A percentile compares a stretch with the other conserved stretches of the same genome.
Conservation (phyloP, 2,113 vertebrate genomes). For the Probosciger aterrimus region DNA sequence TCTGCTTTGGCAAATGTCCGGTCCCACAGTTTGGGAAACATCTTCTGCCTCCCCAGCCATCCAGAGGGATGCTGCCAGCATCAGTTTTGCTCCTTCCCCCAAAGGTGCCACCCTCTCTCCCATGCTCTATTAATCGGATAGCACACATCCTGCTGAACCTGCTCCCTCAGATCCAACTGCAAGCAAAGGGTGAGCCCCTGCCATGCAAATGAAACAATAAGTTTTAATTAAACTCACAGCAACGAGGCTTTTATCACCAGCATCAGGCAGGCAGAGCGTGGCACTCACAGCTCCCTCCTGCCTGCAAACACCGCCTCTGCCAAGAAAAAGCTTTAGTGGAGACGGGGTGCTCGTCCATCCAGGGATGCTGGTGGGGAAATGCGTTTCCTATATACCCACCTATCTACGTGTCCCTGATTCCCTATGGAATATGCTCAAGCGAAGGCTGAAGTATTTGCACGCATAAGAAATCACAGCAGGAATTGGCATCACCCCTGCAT, state of each 20-base stretch:
- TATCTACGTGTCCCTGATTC: not conserved
- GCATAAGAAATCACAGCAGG: not conserved
- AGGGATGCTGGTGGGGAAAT: not conserved
- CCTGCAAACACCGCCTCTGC: not conserved
- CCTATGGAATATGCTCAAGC: not conserved
- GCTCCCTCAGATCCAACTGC: not conserved
- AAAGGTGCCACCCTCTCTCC: not conserved
- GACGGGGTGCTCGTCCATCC: fast-evolving
- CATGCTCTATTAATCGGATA: not conserved
- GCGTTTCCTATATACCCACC: not conserved
- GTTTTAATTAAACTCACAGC: constrained; percentile 38
- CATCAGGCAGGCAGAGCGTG: constrained; percentile 2
- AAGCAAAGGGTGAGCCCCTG: not conserved
- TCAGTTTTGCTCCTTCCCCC: not conserved
- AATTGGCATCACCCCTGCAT: not conserved
- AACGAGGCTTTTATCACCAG: not conserved
- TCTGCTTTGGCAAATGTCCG: not conserved
- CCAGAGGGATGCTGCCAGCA: not conserved
- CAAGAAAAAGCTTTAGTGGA: not conserved
- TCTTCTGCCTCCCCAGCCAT: not conserved
- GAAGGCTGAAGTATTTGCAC: not conserved
- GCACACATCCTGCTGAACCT: not conserved
- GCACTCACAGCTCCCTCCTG: not conserved
- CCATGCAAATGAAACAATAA: not conserved
- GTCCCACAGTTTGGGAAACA: not conserved